These are phyloP conservation scores for Charadrius vociferus DNA, from an alignment of 2,113 vertebrate genomes.

Conservation along the genomic window DNA sequence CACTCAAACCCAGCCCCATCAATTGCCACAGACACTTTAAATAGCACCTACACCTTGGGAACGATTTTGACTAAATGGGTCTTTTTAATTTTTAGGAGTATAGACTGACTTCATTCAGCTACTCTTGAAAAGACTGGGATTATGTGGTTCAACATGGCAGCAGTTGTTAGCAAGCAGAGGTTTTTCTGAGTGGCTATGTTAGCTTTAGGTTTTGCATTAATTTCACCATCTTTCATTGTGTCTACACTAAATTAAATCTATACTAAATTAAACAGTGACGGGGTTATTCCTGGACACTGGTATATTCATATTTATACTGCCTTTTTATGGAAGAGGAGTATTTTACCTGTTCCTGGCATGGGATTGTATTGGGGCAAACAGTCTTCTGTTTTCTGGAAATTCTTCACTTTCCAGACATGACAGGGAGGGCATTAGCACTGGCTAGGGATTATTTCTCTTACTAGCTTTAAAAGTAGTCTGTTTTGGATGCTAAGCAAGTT, in stretches of 20 bases:
- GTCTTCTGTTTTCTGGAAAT: too few species aligned
- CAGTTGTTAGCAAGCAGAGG: neutral
- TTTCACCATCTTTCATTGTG: neutral
- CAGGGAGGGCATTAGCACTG: neutral
- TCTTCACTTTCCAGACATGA: neutral
- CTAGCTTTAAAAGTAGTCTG: neutral
- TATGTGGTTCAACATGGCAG: neutral
- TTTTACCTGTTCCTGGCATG: neutral
- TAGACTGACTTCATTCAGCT: neutral
- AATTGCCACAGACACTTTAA: neutral
- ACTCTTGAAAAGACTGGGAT: neutral
- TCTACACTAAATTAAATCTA: too few species aligned
- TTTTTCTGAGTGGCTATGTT: neutral
- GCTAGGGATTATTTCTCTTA: neutral
- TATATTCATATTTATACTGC: neutral
- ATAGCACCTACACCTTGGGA: neutral
- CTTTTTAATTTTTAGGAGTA: neutral
- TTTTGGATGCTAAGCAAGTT: neutral
- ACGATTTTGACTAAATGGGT: neutral
- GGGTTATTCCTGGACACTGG: neutral
- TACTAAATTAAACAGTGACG: neutral
- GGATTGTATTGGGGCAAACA: neutral
- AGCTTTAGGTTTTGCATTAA: neutral
- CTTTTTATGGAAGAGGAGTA: neutral
- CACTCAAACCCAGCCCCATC: fast-evolving